Conservation (phyloP, 1,140 invertebrate genomes). For the Brachionus rotundiformis region DNA sequence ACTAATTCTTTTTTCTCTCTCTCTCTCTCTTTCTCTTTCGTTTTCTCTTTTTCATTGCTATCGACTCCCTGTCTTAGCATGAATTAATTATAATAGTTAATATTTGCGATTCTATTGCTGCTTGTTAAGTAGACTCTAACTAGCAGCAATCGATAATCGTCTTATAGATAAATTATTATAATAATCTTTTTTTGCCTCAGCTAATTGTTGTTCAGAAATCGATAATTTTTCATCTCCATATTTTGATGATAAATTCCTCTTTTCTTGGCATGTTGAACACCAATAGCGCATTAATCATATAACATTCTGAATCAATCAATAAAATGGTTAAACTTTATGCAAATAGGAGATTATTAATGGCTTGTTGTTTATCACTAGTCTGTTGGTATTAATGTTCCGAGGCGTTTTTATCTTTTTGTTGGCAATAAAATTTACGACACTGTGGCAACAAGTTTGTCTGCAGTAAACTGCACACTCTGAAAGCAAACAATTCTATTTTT, state of each 20-base stretch:
- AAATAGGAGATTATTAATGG: background rate
- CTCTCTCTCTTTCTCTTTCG: background rate
- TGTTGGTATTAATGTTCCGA: background rate
- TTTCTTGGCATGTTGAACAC: too few relatives aligned
- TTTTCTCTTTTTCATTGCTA: background rate
- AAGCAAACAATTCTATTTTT: too few relatives aligned
- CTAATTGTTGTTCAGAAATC: background rate
- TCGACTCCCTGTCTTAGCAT: background rate
- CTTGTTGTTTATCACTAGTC: background rate
- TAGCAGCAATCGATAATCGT: background rate
- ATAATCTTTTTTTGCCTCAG: background rate
- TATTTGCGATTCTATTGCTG: background rate
- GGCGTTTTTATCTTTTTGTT: background rate
- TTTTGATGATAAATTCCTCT: background rate
- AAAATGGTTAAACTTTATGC: background rate
- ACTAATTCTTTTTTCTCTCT: background rate
- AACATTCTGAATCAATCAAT: background rate
- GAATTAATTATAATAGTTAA: background rate
- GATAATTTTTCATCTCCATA: background rate
- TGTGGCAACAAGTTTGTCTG: too few relatives aligned
- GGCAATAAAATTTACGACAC: background rate
- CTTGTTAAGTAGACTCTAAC: background rate
- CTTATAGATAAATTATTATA: constrained; percentile 22
- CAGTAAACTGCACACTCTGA: too few relatives aligned
- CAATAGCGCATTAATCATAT: background rate